Evolutionary conservation across 2,888 invertebrate genomes (phyloP), one percentile per base, ranked within the genome.

Genomic region (Troilus luridus): DNA sequence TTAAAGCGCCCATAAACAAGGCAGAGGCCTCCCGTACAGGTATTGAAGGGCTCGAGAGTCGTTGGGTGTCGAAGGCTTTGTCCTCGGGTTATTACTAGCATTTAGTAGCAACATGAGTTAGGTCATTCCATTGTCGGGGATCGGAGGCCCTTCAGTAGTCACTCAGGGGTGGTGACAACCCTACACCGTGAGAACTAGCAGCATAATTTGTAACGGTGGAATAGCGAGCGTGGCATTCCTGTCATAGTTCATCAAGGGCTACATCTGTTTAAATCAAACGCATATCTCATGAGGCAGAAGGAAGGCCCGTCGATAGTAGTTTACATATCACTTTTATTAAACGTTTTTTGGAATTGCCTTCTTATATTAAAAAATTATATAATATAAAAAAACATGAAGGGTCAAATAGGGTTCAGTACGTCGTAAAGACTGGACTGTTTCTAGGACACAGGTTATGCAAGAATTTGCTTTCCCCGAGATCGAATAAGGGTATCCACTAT

Each of bases 51-150:
- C 56, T 81, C 1, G 14, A 21, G 10, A 81, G 81, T 54, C 56
- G 56, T 85, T 85, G 85, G 77, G 17, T 77, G 77, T 77, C 41
- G 77, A 27, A 24, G 85, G 21, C 56, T 11, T 85, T 85, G 85
- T 85, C 56, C 21, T n/a, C 56, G 56, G 19, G 85, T 85, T 12
- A 85, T 85, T 85, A 85, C 56, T 85, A 85, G 85, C 56, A 85
- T 85, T 85, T 85, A 85, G 85, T 85, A 85, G 85, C 56, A 85
- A 85, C 85, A 85, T 85, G 85, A n/a, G 85, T 58, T 56, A 85
- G 85, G 56, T 56, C 56, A 85, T 56, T 21, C 56, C 17, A n/a
- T 56, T 56, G 54, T 85, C 54, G 54, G 8, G 19, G 72, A 41
- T n/a, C 85, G 56, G n/a, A 21, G 54, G 10, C 12, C 56, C 85